Base-by-base conservation (phyloP, 2,113 vertebrate species). In the Caloenas nicobarica region DNA sequence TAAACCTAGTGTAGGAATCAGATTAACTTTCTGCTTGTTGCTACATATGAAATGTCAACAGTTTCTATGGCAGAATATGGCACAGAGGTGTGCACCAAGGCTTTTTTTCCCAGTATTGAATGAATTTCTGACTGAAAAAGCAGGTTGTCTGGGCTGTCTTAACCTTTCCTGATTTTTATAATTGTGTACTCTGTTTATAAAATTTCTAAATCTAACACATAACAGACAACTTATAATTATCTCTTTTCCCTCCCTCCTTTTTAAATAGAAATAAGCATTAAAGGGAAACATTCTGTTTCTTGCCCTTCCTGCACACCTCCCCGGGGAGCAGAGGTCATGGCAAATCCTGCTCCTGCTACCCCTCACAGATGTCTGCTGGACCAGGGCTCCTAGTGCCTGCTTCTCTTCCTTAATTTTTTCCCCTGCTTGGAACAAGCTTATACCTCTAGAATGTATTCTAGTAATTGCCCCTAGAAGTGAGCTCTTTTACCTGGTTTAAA, bases 201-300 rank as follows among this genome's bases (percentile, higher is more conserved):
- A 26, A 70, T n/a, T 57, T 81, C 34, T 64, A 48, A 57, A 36
- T 73, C 6, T 69, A 66, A 36, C 44, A 29, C 8, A 31, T 12
- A 73, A 31, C 3, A 24, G n/a, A 18, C 1, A 58, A 54, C 0
- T 0, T 78, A 7, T 23, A 68, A 51, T 62, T 81, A 5, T 36
- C 8, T 57, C 28, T 62, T 66, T 50, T 58, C 7, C 17, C 16
- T 44, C n/a, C 11, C 11, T 77, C 23, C 12, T 40, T 61, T 88
- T 53, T 19, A 40, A 70, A 70, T 10, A 61, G 4, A 69, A 81
- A 68, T 29, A 81, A 87, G 7, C 10, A 19, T 42, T 48, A 26
- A 42, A 89, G 19, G 23, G 3, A 80, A 80, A 60, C 16, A 11
- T 16, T 3, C 18, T 16, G 2, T 88, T 92, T 82, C 58, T 29